Conservation (phyloP, 2,113 vertebrate genomes). For the Lanius ludovicianus region DNA sequence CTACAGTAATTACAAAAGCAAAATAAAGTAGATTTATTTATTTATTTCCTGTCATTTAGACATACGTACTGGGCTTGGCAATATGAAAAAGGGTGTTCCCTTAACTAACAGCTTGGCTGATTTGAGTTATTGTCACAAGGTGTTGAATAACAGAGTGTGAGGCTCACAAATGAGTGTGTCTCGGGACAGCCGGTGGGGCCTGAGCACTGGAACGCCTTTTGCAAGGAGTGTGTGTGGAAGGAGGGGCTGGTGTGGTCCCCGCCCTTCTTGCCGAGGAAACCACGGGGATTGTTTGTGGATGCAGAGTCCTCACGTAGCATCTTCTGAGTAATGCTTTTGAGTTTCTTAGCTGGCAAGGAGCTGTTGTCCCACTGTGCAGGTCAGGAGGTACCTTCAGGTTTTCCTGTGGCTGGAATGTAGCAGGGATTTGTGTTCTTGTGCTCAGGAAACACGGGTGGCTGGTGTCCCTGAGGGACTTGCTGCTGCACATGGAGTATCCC, state of each 20-base stretch:
- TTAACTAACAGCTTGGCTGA: background rate
- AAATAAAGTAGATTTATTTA: background rate
- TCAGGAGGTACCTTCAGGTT: background rate
- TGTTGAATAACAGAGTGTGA: background rate
- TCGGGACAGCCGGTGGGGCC: background rate
- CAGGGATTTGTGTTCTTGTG: fast-evolving
- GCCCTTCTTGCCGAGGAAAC: background rate
- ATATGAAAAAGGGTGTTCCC: background rate
- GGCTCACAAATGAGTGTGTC: background rate
- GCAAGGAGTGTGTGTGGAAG: background rate
- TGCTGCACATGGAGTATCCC: background rate
- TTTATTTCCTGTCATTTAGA: background rate
- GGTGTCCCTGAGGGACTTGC: background rate
- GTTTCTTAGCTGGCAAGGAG: background rate
- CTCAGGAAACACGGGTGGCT: background rate
- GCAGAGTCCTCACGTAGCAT: background rate
- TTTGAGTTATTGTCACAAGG: background rate
- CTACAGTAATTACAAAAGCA: background rate
- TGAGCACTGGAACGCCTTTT: background rate
- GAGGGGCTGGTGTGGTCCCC: background rate
- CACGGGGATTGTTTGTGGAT: background rate
- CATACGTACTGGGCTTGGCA: background rate
- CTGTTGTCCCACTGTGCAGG: background rate
- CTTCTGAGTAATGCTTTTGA: background rate
- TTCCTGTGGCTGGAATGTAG: background rate